Conservation (phyloP, 30 jellyfish, hydroid and myxozoan genomes). For the Aurelia aurita region DNA sequence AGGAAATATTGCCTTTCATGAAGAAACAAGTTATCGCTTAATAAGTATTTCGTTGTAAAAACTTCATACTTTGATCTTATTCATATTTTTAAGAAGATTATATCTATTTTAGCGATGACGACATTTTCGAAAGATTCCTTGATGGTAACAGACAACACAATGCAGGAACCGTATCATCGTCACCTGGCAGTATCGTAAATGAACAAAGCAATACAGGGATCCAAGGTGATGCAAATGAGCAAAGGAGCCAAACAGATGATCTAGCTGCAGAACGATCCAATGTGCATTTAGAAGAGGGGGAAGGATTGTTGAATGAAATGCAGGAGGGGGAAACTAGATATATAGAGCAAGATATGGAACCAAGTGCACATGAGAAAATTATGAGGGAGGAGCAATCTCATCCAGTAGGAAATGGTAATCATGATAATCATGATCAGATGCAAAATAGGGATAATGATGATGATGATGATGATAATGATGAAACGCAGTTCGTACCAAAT, state of each 20-base stretch:
- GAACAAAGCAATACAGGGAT: not conserved
- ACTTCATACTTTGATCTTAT: not conserved
- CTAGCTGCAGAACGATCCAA: not conserved
- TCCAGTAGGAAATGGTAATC: too few species aligned
- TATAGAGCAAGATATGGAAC: too few species aligned
- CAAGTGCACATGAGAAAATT: too few species aligned
- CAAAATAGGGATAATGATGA: not conserved
- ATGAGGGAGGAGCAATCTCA: too few species aligned
- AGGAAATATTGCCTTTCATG: too few species aligned
- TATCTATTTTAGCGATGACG: conserved; percentile 25
- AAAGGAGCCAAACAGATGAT: not conserved
- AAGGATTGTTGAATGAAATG: not conserved
- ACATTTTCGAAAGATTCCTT: conserved; percentile 22
- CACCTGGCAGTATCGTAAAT: not conserved
- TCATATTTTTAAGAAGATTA: not conserved
- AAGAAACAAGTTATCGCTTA: too few species aligned
- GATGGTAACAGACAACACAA: conserved; percentile 4
- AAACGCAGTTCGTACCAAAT: not conserved
- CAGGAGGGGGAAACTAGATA: too few species aligned
- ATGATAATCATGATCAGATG: too few species aligned
- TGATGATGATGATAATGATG: not conserved
- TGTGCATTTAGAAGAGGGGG: not conserved
- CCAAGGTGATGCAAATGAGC: not conserved
- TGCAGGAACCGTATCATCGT: not conserved
- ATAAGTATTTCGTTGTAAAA: too few species aligned